Evolutionary conservation across 37 sponge, comb jelly and placozoan species (phyloP).

Genomic region (Ianthella basta): DNA sequence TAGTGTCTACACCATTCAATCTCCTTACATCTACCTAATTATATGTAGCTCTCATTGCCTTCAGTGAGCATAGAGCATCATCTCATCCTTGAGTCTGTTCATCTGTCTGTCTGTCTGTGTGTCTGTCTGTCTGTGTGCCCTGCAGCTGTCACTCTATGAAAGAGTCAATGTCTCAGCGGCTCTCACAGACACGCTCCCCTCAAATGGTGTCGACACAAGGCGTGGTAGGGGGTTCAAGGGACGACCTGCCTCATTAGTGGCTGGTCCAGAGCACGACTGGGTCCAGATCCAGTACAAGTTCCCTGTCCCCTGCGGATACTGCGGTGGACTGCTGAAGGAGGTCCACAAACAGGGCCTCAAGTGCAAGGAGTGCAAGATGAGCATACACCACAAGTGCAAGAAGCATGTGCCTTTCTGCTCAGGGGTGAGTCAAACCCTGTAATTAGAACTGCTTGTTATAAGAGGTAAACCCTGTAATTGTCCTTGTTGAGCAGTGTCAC

Average conservation of each 20-base stretch:
- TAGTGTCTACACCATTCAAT: too few relatives aligned
- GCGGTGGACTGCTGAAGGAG: constrained; percentile 40
- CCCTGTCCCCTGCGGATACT: constrained; percentile 64
- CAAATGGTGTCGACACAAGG: neutral
- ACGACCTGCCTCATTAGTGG: constrained; percentile 21
- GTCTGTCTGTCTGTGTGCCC: constrained; percentile 45
- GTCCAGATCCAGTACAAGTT: constrained; percentile 45
- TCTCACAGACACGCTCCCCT: neutral
- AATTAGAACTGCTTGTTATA: too few relatives aligned
- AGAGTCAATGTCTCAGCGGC: constrained; percentile 14
- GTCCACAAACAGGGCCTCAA: constrained; percentile 15
- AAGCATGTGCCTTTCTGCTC: constrained; percentile 64
- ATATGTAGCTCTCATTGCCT: too few relatives aligned
- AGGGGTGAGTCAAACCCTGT: constrained; percentile 37
- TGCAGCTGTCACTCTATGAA: neutral
- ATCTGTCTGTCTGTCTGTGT: neutral
- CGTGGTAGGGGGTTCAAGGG: neutral
- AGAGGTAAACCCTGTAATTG: too few relatives aligned
- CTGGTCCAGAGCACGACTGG: constrained; percentile 66
- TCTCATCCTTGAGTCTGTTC: too few relatives aligned
- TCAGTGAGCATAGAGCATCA: too few relatives aligned
- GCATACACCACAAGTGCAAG: constrained; percentile 75
- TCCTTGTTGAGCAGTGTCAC: too few relatives aligned
- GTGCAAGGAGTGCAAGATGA: constrained; percentile 70
- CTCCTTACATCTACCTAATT: too few relatives aligned